Evolutionary conservation across 2,888 invertebrate genomes (phyloP).

Genomic region (Zhengitettix transpicula): DNA sequence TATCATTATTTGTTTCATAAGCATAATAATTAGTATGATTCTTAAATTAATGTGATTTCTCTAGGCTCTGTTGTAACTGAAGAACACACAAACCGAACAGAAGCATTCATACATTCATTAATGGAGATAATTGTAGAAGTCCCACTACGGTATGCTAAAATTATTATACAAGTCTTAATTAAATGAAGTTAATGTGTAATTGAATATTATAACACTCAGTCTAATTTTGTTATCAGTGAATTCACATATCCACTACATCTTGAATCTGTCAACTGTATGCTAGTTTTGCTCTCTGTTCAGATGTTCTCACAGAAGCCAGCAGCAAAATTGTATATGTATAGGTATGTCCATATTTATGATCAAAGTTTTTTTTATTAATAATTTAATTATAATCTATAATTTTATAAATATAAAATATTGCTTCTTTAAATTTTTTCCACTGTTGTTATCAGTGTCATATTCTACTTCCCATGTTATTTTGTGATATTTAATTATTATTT

Average conservation of each 20-base stretch:
- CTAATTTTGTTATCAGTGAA: constrained; percentile 34
- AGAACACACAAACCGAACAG: constrained; percentile 32
- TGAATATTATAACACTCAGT: not conserved
- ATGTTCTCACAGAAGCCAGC: constrained; percentile 55
- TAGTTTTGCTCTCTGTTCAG: constrained; percentile 79
- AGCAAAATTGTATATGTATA: constrained; percentile 54
- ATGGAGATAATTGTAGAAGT: constrained; percentile 68
- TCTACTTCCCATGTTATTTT: too few species aligned
- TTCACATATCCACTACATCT: constrained; percentile 71
- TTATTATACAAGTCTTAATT: constrained; percentile 26
- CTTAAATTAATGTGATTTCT: not conserved
- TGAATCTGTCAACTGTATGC: constrained; percentile 72
- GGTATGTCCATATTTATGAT: constrained; percentile 21
- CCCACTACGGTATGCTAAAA: constrained; percentile 46
- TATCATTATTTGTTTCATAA: not conserved
- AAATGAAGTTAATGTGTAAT: not conserved
- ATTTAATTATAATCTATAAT: too few species aligned
- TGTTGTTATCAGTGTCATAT: too few species aligned
- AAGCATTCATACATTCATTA: constrained; percentile 56
- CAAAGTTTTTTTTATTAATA: too few species aligned
- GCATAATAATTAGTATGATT: too few species aligned
- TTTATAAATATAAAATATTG: too few species aligned
- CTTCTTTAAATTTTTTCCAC: too few species aligned
- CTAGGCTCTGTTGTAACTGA: constrained; percentile 14
- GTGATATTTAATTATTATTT: too few species aligned